Conservation (phyloP, 2,113 vertebrate genomes). For the Alligator mississippiensis region DNA sequence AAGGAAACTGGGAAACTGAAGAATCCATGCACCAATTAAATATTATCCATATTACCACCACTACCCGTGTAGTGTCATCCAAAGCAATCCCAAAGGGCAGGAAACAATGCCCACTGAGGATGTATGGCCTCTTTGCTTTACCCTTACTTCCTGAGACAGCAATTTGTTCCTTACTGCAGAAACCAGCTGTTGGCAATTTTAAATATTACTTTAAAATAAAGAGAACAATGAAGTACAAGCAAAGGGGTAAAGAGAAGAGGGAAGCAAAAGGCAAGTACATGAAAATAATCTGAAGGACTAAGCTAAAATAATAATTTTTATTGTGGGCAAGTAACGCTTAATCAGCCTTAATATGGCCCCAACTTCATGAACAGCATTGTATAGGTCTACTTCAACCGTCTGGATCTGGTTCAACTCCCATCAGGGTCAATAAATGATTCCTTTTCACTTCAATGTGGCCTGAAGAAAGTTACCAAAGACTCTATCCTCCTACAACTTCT, state of each 20-base stretch:
- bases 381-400: background rate
- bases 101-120: background rate
- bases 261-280: background rate
- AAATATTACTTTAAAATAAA: background rate
- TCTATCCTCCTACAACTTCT: background rate
- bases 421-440: background rate
- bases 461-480: background rate
- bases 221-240: background rate
- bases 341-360: background rate
- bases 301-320: background rate
- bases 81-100: background rate
- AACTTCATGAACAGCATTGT: background rate
- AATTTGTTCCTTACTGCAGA: background rate
- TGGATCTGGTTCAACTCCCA: background rate
- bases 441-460: background rate
- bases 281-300: background rate
- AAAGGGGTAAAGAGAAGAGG: background rate
- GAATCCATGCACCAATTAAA: background rate
- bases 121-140: background rate
- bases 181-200: background rate
- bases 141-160: background rate
- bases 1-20: background rate
- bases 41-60: background rate
- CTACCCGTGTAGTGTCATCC: background rate
- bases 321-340: background rate